Evolutionary conservation across 2,888 invertebrate species (phyloP).

Genomic region (Morpho achilles): DNA sequence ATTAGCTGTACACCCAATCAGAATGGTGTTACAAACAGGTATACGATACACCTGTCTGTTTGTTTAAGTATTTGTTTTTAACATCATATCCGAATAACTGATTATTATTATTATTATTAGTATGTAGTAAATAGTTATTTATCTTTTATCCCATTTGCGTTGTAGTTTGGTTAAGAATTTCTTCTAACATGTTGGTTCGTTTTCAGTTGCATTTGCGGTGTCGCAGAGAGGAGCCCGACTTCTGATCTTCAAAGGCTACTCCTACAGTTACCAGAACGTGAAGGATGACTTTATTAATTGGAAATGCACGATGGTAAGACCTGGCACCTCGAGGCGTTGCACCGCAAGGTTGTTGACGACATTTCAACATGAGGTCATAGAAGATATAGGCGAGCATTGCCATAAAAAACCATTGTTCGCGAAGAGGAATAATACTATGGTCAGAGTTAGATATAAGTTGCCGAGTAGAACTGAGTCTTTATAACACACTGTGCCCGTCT

Average conservation of each 20-base stretch:
- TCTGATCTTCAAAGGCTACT: conserved; percentile 47
- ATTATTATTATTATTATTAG: too few relatives aligned
- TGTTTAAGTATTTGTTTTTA: too few relatives aligned
- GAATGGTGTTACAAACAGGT: too few relatives aligned
- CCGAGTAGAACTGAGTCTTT: too few relatives aligned
- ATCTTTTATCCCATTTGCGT: too few relatives aligned
- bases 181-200: not conserved
- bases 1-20: too few relatives aligned
- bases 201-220: conserved; percentile 50
- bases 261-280: conserved; percentile 40
- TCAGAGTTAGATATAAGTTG: conserved; percentile 14
- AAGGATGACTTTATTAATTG: conserved; percentile 41
- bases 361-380: conserved; percentile 35
- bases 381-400: conserved; percentile 35
- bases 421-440: conserved; percentile 22
- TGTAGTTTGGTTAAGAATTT: too few relatives aligned
- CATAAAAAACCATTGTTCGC: conserved; percentile 47
- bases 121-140: too few relatives aligned
- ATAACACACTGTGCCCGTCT: too few relatives aligned
- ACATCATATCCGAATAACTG: too few relatives aligned
- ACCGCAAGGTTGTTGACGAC: conserved; percentile 48
- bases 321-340: conserved; percentile 46
- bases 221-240: conserved; percentile 53
- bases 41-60: too few relatives aligned
- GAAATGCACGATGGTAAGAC: conserved; percentile 53